Evolutionary conservation across 2,113 vertebrate genomes (phyloP).

Genomic region (Trochalopteron elliotii): DNA sequence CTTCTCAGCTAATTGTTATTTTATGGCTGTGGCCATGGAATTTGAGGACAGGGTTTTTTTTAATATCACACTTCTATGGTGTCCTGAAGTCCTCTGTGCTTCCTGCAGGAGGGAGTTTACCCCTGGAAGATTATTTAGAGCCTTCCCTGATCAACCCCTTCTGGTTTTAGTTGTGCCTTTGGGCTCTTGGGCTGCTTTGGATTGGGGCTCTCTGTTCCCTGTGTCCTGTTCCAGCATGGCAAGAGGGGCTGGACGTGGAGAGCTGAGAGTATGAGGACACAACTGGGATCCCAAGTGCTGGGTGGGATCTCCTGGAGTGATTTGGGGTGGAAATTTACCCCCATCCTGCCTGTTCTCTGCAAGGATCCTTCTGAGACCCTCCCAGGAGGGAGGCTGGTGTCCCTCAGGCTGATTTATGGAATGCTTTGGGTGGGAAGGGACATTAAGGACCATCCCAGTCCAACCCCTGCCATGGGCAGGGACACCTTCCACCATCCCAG

Average conservation of each 20-base stretch:
- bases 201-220: fast-evolving
- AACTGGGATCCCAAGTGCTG: not conserved
- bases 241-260: not conserved
- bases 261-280: not conserved
- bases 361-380: not conserved
- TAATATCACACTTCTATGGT: fast-evolving
- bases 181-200: not conserved
- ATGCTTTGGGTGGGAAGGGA: not conserved
- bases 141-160: not conserved
- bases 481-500: not conserved
- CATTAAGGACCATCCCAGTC: fast-evolving
- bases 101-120: not conserved
- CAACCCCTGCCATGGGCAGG: not conserved
- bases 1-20: not conserved
- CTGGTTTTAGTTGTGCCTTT: not conserved
- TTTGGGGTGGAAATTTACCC: not conserved
- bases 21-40: not conserved
- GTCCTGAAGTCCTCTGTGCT: not conserved
- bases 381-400: not conserved
- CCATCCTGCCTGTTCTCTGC: not conserved
- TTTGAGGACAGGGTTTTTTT: not conserved
- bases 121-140: not conserved
- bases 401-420: not conserved
- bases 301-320: not conserved
- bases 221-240: fast-evolving